Evolutionary conservation across 2,113 vertebrate genomes (phyloP), one percentile per base, ranked within the genome.

Genomic region (Barbus barbus): DNA sequence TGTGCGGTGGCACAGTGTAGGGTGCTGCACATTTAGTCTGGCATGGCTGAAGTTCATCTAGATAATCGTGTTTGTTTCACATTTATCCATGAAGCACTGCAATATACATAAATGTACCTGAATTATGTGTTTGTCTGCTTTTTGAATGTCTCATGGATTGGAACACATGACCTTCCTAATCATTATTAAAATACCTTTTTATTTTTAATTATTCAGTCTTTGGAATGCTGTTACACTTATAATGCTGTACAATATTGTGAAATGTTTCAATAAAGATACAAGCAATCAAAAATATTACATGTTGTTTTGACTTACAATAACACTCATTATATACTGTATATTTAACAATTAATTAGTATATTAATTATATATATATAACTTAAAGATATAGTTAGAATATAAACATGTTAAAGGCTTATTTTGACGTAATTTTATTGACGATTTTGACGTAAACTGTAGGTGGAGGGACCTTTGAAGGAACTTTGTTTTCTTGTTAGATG

Each of bases 251-350:
- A 58, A 78, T 38, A 56, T 33, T 36, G 31, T 56, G 56, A 77
- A 2, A 38, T 33, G 58, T 78, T 78, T 78, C 75, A 60, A 78
- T 78, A 78, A 78, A 78, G 28, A 76, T 24, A 36, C 51, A 58
- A 44, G 69, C 18, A 58, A 73, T 73, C 3, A n/a, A 73, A 73
- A 44, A 1, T 24, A 72, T 44, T 6, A 9, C 33, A 71, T 24
- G 69, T 24, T 24, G 38, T 16, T 72, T 72, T 72, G 11, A 72
- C 5, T 72, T 14, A 3, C 26, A 31, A n/a, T 26, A 8, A 31
- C 31, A 65, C 3, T 18, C 6, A 28, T 14, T 18, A 72, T 20
- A 67, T 36, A 36, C 7, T 22, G 51, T 22, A 22, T 8, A 51
- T 56, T 56, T 56, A n/a, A n/a, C n/a, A n/a, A n/a, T n/a, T n/a